Base-by-base conservation (phyloP, 2,888 invertebrate genomes). In the Aplocera efformata region DNA sequence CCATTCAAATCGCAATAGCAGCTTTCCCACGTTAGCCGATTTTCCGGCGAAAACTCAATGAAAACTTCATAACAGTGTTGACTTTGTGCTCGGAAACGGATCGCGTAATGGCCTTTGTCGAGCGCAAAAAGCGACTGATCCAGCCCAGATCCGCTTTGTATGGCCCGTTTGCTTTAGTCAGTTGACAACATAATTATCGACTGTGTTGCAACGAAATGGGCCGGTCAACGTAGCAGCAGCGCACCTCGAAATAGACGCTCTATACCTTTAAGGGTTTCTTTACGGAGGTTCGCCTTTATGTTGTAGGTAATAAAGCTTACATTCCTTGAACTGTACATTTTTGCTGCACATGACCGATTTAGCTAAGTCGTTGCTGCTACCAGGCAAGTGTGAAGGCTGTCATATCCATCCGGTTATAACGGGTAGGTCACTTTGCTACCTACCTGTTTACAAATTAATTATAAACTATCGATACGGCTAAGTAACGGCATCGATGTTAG, bases 61-160 rank as follows among this genome's bases (percentile, higher is more conserved):
- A 68, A 79, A 82, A 83, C 78, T 85, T 81, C 80, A 83, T 85
- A 83, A 79, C 82, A 67, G 75, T 79, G 79, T 82, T 83, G 81
- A 82, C 79, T 84, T 78, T 79, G 59, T 63, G 70, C 69, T 79
- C 72, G 73, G 70, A 77, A 84, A 79, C 78, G 72, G 73, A 79
- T 81, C 78, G 74, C 73, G 75, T 80, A 84, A 82, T 84, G 78
- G 81, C 80, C 78, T 82, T 85, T 84, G 82, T 81, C 64, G 69
- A 62, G 69, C 59, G 72, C 83, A 84, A 85, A 86, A 86, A 83
- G 82, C 82, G 77, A 72, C 71, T 79, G 84, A 81, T 84, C 79
- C 80, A 62, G 68, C 65, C 67, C 72, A 77, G 77, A 79, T 77
- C 75, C 73, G 75, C 84, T 84, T 82, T 84, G 81, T 79, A 64